These are phyloP conservation scores for Hemithea aestivaria DNA, from an alignment of 2,888 invertebrate genomes.

Conservation along the genomic window DNA sequence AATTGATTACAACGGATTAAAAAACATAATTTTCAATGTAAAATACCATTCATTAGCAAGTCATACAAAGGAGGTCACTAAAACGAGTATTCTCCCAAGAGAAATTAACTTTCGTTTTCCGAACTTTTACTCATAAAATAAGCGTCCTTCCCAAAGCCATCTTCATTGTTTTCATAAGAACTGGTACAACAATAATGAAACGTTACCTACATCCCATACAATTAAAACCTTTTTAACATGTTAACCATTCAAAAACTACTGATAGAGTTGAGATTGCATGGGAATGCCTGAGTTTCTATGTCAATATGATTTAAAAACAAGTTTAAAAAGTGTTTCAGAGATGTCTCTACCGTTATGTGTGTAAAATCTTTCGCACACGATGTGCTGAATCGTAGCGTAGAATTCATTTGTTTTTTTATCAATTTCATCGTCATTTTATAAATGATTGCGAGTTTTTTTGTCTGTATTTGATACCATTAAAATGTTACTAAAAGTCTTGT, in stretches of 20 bases:
- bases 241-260: conserved; percentile 29
- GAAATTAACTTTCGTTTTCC: conserved; percentile 31
- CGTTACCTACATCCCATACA: conserved; percentile 53
- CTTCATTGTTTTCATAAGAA: conserved; percentile 37
- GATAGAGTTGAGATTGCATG: conserved; percentile 41
- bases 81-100: conserved; percentile 27
- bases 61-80: conserved; percentile 23
- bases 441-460: too few relatives aligned
- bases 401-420: too few relatives aligned
- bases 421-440: too few relatives aligned
- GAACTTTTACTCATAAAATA: conserved; percentile 28
- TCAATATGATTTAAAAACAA: conserved; percentile 53
- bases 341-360: conserved; percentile 58
- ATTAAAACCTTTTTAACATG: conserved; percentile 42
- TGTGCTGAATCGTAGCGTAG: too few relatives aligned
- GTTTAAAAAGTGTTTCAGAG: conserved; percentile 38
- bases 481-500: too few relatives aligned
- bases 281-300: conserved; percentile 57
- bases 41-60: conserved; percentile 11
- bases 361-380: too few relatives aligned
- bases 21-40: neutral
- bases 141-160: conserved; percentile 29
- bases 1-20: conserved; percentile 10
- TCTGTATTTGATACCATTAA: too few relatives aligned
- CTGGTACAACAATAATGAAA: conserved; percentile 46